Evolutionary conservation across 2,113 vertebrate genomes (phyloP).

Genomic region (Nothoprocta pentlandii): DNA sequence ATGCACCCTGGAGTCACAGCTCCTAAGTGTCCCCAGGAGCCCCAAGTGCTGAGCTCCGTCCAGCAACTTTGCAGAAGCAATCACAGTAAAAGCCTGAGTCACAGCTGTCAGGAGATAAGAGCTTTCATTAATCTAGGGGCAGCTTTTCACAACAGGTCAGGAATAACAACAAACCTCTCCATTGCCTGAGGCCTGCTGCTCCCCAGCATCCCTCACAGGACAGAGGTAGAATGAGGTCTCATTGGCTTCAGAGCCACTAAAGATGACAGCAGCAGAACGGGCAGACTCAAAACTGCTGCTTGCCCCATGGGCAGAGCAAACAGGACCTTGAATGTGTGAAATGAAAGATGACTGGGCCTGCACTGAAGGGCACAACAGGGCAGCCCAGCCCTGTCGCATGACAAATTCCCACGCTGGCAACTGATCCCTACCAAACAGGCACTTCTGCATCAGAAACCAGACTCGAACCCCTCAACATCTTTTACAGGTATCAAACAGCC

Average conservation of each 20-base stretch:
- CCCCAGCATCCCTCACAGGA: not conserved
- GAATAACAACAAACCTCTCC: not conserved
- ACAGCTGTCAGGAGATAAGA: not conserved
- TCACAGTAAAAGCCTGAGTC: slow-evolving; percentile 28
- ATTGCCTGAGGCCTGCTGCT: not conserved
- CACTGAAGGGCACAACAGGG: not conserved
- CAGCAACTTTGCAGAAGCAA: not conserved
- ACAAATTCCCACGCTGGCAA: not conserved
- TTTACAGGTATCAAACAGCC: not conserved
- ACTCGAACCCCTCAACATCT: not conserved
- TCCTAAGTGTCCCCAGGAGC: not conserved
- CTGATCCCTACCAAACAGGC: too few relatives aligned
- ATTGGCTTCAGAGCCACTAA: too few relatives aligned
- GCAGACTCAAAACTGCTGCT: not conserved
- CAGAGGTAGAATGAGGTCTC: not conserved
- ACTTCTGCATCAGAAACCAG: not conserved
- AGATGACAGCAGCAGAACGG: not conserved
- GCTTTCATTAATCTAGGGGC: not conserved
- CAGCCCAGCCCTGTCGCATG: not conserved
- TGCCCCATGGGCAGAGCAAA: not conserved
- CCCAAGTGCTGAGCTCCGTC: not conserved
- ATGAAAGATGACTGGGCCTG: not conserved
- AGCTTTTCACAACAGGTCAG: not conserved
- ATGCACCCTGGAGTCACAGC: rapidly evolving
- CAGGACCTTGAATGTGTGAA: not conserved